Conservation (phyloP, 2,797 vertebrate species). For the Anguilla marmorata region DNA sequence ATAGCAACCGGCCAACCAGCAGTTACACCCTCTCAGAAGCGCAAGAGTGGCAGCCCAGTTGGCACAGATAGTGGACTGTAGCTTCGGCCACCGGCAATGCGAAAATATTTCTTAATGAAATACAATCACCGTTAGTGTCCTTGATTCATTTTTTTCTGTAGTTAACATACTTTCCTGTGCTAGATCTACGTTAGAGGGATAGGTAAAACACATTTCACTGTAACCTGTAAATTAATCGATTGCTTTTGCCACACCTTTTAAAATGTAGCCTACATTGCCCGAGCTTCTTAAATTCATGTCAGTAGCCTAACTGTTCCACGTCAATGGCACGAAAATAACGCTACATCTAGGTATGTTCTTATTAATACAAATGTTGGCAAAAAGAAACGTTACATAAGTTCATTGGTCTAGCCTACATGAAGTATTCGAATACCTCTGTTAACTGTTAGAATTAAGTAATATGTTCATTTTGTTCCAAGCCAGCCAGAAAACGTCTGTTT, state of each 20-base stretch:
- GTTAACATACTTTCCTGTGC: neutral
- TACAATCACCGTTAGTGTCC: constrained; percentile 11
- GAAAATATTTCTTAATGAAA: neutral
- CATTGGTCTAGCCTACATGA: neutral
- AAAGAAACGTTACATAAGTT: no score
- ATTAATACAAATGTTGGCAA: no score
- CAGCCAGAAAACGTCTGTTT: neutral
- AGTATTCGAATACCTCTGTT: neutral
- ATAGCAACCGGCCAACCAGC: constrained; percentile 28
- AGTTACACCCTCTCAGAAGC: constrained; percentile 17
- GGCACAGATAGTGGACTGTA: neutral
- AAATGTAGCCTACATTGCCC: no score
- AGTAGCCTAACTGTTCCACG: no score
- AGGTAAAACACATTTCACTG: constrained; percentile 42
- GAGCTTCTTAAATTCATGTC: no score
- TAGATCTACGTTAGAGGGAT: neutral
- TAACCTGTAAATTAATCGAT: neutral
- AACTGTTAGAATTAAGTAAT: neutral
- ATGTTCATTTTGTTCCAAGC: no score
- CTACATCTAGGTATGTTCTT: no score
- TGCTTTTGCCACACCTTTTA: no score
- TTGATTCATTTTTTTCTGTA: constrained; percentile 20
- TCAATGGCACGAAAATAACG: no score
- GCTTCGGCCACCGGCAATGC: constrained; percentile 8
- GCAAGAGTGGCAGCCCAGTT: constrained; percentile 19